Percentiles rank a stretch among this genome's conserved stretches.
Evolutionary conservation across 2,113 vertebrate genomes (phyloP).

Genomic region (Neodontobutis hainanensis): DNA sequence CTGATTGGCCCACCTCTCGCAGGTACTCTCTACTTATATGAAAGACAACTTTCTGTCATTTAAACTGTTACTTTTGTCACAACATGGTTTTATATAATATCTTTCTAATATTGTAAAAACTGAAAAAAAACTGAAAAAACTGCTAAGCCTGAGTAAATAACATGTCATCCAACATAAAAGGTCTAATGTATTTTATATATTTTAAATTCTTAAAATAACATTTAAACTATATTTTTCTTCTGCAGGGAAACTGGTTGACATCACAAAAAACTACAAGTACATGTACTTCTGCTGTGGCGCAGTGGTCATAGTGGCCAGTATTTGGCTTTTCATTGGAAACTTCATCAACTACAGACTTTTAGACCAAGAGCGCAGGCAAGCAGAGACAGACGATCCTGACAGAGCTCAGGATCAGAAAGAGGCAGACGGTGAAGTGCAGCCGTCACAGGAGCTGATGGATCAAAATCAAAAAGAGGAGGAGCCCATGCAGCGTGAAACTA

Average conservation of each 20-base stretch:
- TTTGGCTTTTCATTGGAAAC: slow-evolving; percentile 96
- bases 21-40: slow-evolving; percentile 78
- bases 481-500: slow-evolving; percentile 89
- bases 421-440: slow-evolving; percentile 48
- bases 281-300: slow-evolving; percentile 92
- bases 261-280: slow-evolving; percentile 90
- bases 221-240: slow-evolving; percentile 54
- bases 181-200: background rate
- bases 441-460: slow-evolving; percentile 52
- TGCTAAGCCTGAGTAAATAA: no score
- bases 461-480: slow-evolving; percentile 58
- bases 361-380: slow-evolving; percentile 83
- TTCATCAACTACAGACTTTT: slow-evolving; percentile 93
- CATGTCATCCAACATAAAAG: no score
- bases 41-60: background rate
- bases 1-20: slow-evolving; percentile 93
- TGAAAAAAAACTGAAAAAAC: no score
- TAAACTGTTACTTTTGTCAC: no score
- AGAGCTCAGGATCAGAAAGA: slow-evolving; percentile 62
- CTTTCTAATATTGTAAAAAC: no score
- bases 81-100: no score
- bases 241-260: slow-evolving; percentile 91
- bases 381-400: slow-evolving; percentile 77
- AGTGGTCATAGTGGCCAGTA: slow-evolving; percentile 86
- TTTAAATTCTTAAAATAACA: background rate